Percentiles rank a stretch among this genome's conserved stretches.
These are phyloP conservation scores for Micronisus gabar DNA, from an alignment of 2,113 vertebrate species.

Conservation along the genomic window DNA sequence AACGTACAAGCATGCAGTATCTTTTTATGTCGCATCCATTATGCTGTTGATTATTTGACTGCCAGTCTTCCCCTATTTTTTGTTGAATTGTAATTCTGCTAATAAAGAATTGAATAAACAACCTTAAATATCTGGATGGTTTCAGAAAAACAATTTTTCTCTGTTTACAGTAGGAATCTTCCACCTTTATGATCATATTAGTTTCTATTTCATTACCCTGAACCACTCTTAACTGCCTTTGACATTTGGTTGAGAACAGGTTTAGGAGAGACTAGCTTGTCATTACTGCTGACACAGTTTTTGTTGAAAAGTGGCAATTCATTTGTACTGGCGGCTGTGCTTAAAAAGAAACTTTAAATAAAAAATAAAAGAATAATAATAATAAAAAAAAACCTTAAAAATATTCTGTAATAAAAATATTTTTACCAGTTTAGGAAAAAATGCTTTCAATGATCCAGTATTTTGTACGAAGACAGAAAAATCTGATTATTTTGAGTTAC, in stretches of 20 bases:
- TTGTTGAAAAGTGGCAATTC: neutral
- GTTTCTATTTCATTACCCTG: neutral
- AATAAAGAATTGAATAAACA: neutral
- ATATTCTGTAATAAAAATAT: neutral
- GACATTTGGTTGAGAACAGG: neutral
- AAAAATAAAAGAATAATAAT: neutral
- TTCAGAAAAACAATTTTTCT: neutral
- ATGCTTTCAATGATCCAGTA: neutral
- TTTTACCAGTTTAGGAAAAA: neutral
- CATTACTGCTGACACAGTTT: accelerated
- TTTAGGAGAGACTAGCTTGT: neutral
- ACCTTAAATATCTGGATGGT: neutral
- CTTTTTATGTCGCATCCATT: neutral
- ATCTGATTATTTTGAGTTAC: neutral
- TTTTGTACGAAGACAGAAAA: neutral
- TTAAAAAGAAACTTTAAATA: neutral
- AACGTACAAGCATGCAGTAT: neutral
- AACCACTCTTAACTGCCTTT: neutral
- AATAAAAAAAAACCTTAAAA: neutral
- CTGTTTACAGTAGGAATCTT: neutral
- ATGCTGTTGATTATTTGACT: neutral
- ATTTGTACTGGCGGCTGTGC: neutral
- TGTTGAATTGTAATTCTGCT: neutral
- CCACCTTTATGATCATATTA: neutral
- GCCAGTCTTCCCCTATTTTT: neutral